These are phyloP conservation scores for Vultur gryphus DNA, from an alignment of 2,797 vertebrate genomes.

Conservation along the genomic window DNA sequence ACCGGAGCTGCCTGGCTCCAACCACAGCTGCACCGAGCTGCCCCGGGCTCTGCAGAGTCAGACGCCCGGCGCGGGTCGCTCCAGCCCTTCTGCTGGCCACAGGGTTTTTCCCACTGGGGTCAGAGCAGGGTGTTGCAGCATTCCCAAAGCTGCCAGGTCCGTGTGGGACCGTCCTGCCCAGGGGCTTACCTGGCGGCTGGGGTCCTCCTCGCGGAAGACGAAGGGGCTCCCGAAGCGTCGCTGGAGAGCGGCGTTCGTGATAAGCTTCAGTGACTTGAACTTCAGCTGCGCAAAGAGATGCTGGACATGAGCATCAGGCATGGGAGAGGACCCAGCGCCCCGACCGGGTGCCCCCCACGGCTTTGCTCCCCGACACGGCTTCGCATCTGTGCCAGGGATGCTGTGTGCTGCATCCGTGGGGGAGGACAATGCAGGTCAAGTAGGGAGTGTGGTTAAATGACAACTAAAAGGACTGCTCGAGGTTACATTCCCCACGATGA, in stretches of 20 bases:
- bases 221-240: constrained; percentile 84
- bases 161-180: rapidly evolving
- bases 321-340: neutral
- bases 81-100: neutral
- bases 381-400: rapidly evolving
- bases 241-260: constrained; percentile 81
- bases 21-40: neutral
- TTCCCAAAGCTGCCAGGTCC: neutral
- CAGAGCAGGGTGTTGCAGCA: neutral
- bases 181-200: constrained; percentile 86
- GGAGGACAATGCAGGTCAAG: neutral
- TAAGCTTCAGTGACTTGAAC: constrained; percentile 89
- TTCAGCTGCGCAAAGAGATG: constrained; percentile 79
- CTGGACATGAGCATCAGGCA: rapidly evolving
- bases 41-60: neutral
- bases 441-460: rapidly evolving
- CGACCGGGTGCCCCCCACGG: rapidly evolving
- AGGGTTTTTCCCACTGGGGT: rapidly evolving
- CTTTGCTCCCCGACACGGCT: neutral
- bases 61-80: rapidly evolving
- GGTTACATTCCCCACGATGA: rapidly evolving
- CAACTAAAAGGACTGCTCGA: neutral
- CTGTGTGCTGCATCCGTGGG: rapidly evolving
- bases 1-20: rapidly evolving
- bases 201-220: constrained; percentile 88